Conservation (phyloP, 1,140 invertebrate genomes). For the Patella vulgata region DNA sequence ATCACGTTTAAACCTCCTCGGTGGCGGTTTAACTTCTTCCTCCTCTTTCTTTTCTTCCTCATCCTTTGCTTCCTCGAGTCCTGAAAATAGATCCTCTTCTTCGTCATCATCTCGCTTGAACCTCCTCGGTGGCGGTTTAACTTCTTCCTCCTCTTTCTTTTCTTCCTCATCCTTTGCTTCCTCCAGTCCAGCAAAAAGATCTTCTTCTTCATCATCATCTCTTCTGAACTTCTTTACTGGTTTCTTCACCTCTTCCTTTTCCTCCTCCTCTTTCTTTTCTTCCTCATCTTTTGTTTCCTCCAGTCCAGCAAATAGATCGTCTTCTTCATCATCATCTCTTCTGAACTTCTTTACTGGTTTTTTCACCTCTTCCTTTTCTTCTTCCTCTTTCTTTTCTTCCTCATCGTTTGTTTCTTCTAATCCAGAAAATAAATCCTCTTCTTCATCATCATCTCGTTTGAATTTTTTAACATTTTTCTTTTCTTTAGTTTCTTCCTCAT, state of each 20-base stretch:
- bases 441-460: conserved; percentile 22
- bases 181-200: conserved; percentile 57
- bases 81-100: not conserved
- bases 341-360: conserved; percentile 4
- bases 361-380: conserved; percentile 12
- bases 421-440: conserved; percentile 50
- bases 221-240: conserved; percentile 3
- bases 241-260: conserved; percentile 14
- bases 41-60: conserved; percentile 6
- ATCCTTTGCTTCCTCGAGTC: not conserved
- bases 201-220: conserved; percentile 22
- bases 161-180: conserved; percentile 44
- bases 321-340: conserved; percentile 20
- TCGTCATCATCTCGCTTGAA: conserved; percentile 7
- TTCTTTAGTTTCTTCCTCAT: conserved; percentile 19
- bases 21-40: conserved; percentile 1
- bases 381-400: conserved; percentile 28
- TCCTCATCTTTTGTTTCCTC: conserved; percentile 51
- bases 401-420: conserved; percentile 54
- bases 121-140: not conserved
- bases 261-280: conserved; percentile 24
- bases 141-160: conserved; percentile 30
- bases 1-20: not conserved
- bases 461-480: conserved; percentile 21
- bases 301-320: conserved; percentile 53